These are phyloP conservation scores for Philotrypesis tridentata DNA, from an alignment of 1,140 invertebrate species.

Conservation along the genomic window DNA sequence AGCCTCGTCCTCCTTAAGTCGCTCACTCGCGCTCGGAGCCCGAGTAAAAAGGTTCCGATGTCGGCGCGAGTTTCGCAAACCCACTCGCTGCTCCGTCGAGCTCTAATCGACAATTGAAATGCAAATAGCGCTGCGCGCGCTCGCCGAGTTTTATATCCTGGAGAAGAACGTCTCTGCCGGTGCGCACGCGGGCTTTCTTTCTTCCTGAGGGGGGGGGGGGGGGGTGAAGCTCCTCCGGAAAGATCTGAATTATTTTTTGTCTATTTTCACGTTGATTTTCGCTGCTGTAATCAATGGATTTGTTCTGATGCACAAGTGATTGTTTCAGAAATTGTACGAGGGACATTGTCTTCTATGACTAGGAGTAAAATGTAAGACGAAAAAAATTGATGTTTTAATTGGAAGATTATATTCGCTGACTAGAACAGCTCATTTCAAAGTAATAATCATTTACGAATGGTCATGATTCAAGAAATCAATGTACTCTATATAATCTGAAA, in stretches of 20 bases:
- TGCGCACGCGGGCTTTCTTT: background rate
- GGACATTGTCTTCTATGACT: no score
- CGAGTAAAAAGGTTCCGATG: conserved; percentile 32
- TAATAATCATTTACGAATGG: no score
- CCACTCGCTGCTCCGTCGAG: background rate
- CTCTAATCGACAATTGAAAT: conserved; percentile 42
- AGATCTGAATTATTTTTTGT: background rate
- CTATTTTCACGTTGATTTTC: background rate
- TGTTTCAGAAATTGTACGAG: no score
- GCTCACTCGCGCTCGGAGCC: background rate
- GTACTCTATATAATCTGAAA: no score
- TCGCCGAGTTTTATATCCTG: background rate
- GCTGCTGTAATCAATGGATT: background rate
- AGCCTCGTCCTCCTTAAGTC: conserved; percentile 59
- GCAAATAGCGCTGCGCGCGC: background rate
- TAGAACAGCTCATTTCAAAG: no score
- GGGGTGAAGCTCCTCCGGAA: background rate
- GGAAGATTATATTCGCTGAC: no score
- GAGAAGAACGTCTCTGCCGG: background rate
- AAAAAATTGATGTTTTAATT: no score
- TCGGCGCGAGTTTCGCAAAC: conserved; percentile 26
- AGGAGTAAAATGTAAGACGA: no score
- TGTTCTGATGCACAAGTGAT: no score
- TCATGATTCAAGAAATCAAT: no score
- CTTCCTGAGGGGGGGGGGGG: no score